Conservation (phyloP, 2,797 vertebrate species). For the Hoplostethus mediterraneus region DNA sequence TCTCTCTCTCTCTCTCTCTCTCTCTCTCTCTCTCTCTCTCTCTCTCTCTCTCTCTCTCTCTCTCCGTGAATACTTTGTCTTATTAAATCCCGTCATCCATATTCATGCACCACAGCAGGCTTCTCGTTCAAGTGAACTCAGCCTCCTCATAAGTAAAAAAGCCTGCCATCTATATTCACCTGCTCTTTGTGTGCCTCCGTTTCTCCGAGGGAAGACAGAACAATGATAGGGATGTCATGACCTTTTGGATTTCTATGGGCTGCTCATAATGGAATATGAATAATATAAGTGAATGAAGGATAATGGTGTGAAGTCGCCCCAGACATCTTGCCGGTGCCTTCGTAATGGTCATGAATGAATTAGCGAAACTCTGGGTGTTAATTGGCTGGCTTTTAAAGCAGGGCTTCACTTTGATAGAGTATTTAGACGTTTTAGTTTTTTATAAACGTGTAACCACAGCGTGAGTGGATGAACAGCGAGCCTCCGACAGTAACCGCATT, state of each 20-base stretch:
- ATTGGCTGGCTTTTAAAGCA: slow-evolving; percentile 44
- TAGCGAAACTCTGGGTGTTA: slow-evolving; percentile 49
- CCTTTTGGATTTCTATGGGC: slow-evolving; percentile 45
- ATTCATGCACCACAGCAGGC: slow-evolving; percentile 47
- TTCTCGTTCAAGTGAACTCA: slow-evolving; percentile 41
- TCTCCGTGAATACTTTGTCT: slow-evolving; percentile 26
- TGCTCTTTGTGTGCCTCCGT: slow-evolving; percentile 5
- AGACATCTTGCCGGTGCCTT: slow-evolving; percentile 39
- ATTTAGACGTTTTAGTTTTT: too few relatives aligned
- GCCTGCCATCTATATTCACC: slow-evolving; percentile 29
- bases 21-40: background rate
- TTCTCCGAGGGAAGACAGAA: slow-evolving; percentile 24
- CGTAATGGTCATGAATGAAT: slow-evolving; percentile 48
- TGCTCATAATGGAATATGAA: slow-evolving; percentile 42
- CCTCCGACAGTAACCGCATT: too few relatives aligned
- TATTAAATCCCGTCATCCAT: slow-evolving; percentile 56
- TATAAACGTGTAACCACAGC: too few relatives aligned
- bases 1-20: too few relatives aligned
- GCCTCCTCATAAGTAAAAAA: slow-evolving; percentile 20
- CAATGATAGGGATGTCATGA: slow-evolving; percentile 53
- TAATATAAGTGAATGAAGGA: slow-evolving; percentile 56
- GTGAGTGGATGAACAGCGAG: too few relatives aligned
- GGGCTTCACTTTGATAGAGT: background rate
- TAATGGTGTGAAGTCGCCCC: slow-evolving; percentile 51
- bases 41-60: too few relatives aligned